Conservation (phyloP, 2,888 invertebrate species). For the Phrixothrix hirtus region DNA sequence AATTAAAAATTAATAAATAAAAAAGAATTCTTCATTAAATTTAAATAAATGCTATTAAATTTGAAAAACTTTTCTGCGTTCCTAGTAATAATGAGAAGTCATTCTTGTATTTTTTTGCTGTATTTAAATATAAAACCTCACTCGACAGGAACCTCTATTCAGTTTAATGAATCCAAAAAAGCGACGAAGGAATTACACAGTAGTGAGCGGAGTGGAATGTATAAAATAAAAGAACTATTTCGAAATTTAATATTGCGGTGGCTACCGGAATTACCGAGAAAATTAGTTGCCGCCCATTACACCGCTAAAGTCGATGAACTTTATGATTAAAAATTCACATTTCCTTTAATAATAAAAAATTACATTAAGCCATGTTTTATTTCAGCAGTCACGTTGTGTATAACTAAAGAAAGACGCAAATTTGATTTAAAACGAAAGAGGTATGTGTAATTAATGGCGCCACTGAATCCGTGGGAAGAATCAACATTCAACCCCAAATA, state of each 20-base stretch:
- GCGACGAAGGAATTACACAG: constrained; percentile 7
- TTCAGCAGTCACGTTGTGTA: too few relatives aligned
- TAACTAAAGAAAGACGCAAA: too few relatives aligned
- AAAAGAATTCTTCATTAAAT: too few relatives aligned
- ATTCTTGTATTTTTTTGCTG: background rate
- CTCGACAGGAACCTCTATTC: constrained; percentile 5
- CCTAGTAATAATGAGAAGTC: too few relatives aligned
- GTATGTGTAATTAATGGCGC: constrained; percentile 14
- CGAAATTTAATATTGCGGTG: constrained; percentile 20
- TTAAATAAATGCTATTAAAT: too few relatives aligned
- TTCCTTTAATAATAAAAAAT: background rate
- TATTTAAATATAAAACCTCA: background rate
- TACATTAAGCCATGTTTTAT: too few relatives aligned
- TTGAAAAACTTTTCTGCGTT: too few relatives aligned
- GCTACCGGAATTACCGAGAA: constrained; percentile 15
- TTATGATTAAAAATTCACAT: constrained; percentile 9
- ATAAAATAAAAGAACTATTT: constrained; percentile 14
- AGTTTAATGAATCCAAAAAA: constrained; percentile 9
- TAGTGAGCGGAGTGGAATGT: constrained; percentile 8
- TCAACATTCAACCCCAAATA: constrained; percentile 29
- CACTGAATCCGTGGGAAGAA: constrained; percentile 27
- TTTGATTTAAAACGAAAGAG: constrained; percentile 10
- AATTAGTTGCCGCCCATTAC: constrained; percentile 17
- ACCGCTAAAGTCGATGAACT: constrained; percentile 10
- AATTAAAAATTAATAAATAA: too few relatives aligned